phyloP scores from a whole-genome alignment of 2,797 vertebrate genomes.

The Graptemys geographica region DNA sequence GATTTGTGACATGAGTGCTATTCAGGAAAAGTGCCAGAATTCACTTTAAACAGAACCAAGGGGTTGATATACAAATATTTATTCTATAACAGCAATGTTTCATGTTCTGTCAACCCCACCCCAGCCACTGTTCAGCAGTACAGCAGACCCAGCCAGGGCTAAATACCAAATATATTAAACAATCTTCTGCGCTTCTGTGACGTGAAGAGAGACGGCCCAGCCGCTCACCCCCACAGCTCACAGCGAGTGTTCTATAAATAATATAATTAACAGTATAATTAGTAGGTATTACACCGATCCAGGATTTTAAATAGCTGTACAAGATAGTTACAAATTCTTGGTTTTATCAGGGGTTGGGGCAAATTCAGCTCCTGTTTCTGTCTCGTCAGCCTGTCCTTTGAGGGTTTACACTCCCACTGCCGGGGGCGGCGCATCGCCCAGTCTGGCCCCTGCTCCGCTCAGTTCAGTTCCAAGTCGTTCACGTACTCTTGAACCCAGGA shows the following conservation, averaged over 20 bases:
- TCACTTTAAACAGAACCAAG: not conserved
- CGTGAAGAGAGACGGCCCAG: not conserved
- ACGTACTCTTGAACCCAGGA: conserved; percentile 37
- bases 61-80: not conserved
- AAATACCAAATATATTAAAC: not conserved
- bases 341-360: not conserved
- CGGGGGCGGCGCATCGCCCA: rapidly evolving
- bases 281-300: not conserved
- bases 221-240: not conserved
- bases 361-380: not conserved
- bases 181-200: not conserved
- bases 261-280: not conserved
- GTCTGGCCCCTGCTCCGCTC: not conserved
- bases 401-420: not conserved
- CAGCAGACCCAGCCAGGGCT: not conserved
- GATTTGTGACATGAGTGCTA: not conserved
- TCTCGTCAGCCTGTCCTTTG: not conserved
- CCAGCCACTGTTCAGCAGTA: not conserved
- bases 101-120: not conserved
- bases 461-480: conserved; percentile 2
- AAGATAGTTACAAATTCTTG: not conserved
- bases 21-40: not conserved
- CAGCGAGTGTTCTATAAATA: not conserved
- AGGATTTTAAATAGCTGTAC: not conserved
- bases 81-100: not conserved